A percentile compares a stretch with the other conserved stretches of the same genome.
phyloP scores from a whole-genome alignment of 2,113 vertebrate species.

The Myiagra hebetior region DNA sequence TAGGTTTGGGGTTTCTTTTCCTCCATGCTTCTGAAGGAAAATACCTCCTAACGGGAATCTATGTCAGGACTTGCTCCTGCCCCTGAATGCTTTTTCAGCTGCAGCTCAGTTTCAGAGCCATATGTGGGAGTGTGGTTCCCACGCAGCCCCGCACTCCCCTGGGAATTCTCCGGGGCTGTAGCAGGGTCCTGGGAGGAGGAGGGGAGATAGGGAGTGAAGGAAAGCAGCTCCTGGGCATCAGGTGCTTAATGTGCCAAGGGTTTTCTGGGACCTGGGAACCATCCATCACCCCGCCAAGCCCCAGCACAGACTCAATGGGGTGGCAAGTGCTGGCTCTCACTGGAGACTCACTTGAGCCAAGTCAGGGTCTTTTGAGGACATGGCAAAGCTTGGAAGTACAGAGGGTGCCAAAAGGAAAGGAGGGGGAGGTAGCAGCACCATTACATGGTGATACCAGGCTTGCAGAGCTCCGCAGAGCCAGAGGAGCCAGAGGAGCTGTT shows the following conservation, averaged over 20 bases:
- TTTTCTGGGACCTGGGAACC: neutral
- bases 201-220: neutral
- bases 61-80: neutral
- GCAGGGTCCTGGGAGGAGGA: neutral
- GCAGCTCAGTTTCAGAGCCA: rapidly evolving
- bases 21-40: neutral
- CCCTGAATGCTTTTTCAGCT: slow-evolving; percentile 25
- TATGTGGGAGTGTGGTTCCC: neutral
- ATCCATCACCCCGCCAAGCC: rapidly evolving
- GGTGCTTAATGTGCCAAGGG: neutral
- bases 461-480: neutral
- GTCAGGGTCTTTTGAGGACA: neutral
- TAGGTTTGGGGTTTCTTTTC: neutral
- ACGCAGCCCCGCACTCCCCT: neutral
- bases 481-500: neutral
- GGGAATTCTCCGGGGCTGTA: neutral
- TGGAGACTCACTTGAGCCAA: neutral
- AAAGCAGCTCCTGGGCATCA: neutral
- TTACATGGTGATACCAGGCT: neutral
- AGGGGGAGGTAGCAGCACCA: neutral
- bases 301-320: rapidly evolving
- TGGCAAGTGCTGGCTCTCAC: neutral
- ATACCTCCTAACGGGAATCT: neutral
- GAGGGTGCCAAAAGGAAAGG: neutral
- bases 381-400: neutral